These are phyloP conservation scores for Drosophila sulfurigaster DNA, from an alignment of 1,140 invertebrate species.

Conservation along the genomic window DNA sequence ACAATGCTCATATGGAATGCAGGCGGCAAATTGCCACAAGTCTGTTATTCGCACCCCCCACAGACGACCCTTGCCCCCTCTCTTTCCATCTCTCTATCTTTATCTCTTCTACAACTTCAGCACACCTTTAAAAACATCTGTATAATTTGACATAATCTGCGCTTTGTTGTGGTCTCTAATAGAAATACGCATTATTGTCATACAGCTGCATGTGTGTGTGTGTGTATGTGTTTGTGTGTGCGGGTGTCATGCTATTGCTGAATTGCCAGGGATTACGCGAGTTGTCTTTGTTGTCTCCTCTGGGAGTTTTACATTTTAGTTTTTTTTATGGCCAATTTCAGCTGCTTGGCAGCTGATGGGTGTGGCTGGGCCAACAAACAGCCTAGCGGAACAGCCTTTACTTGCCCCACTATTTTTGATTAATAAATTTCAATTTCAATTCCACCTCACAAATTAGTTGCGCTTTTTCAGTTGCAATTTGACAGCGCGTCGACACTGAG, in stretches of 20 bases:
- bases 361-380: neutral
- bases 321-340: conserved; percentile 37
- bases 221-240: conserved; percentile 33
- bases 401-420: neutral
- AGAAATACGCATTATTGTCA: conserved; percentile 46
- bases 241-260: conserved; percentile 36
- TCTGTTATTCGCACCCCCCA: conserved; percentile 12
- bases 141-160: conserved; percentile 82
- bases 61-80: neutral
- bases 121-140: conserved; percentile 67
- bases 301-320: conserved; percentile 5
- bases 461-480: conserved; percentile 37
- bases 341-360: conserved; percentile 22
- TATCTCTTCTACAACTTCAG: neutral
- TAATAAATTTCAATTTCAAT: conserved; percentile 15
- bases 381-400: conserved; percentile 1
- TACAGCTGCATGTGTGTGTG: conserved; percentile 21
- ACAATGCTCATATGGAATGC: conserved; percentile 2
- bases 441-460: conserved; percentile 33
- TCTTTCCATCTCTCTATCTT: neutral
- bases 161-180: conserved; percentile 71
- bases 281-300: neutral
- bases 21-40: conserved; percentile 28
- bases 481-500: conserved; percentile 3
- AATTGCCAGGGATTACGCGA: conserved; percentile 35